Conservation (phyloP, 2,797 vertebrate species). For the Thripadectes ignobilis region DNA sequence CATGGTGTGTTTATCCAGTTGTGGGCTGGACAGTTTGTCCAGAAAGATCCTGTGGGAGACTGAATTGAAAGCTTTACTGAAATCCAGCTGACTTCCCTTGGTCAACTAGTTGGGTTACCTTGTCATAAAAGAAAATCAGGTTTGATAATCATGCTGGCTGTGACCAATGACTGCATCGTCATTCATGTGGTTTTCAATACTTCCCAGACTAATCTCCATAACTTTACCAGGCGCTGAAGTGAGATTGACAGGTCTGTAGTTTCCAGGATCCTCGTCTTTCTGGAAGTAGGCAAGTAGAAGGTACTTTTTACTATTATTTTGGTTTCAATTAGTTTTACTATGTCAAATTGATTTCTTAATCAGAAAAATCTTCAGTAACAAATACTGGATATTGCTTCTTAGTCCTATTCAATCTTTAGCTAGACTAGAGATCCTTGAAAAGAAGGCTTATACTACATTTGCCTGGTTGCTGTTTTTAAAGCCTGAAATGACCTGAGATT, state of each 20-base stretch:
- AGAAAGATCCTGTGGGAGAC: not conserved
- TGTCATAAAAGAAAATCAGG: not conserved
- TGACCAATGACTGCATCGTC: not conserved
- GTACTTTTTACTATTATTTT: not conserved
- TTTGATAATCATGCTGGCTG: not conserved
- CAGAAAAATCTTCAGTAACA: not conserved
- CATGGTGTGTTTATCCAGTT: not conserved
- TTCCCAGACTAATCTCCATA: not conserved
- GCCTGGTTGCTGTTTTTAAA: not conserved
- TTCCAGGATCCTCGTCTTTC: not conserved
- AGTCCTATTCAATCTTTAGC: not conserved
- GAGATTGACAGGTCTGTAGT: not conserved
- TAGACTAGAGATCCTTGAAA: not conserved
- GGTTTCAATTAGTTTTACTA: not conserved
- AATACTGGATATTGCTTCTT: not conserved
- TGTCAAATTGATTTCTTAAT: not conserved
- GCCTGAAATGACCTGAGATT: slow-evolving; percentile 29
- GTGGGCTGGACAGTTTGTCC: not conserved
- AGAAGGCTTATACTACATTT: not conserved
- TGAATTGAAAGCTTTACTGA: not conserved
- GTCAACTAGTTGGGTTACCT: not conserved
- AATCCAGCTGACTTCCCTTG: not conserved
- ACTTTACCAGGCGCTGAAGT: not conserved
- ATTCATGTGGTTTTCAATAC: not conserved
- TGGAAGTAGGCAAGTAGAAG: not conserved